Evolutionary conservation across 2,797 vertebrate genomes (phyloP).

Genomic region (Leuciscus waleckii): DNA sequence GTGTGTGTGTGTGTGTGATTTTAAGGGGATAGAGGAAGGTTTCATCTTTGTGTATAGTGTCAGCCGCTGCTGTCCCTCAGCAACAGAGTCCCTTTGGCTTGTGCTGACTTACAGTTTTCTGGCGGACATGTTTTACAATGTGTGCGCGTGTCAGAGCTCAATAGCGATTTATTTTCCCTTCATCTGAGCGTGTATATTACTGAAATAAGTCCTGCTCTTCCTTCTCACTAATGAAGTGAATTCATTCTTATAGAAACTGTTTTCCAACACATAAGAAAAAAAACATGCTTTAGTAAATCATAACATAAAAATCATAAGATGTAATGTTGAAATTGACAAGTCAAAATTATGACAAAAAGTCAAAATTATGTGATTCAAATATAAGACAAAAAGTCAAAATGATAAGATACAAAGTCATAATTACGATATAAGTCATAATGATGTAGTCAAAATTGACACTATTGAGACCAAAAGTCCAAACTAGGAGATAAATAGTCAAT

Average conservation of each 20-base stretch:
- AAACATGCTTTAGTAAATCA: neutral
- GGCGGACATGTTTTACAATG: neutral
- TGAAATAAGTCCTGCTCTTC: constrained; percentile 11
- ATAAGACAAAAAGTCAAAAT: neutral
- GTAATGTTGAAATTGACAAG: neutral
- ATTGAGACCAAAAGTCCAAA: neutral
- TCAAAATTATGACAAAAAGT: neutral
- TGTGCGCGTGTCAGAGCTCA: constrained; percentile 10
- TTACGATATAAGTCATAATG: neutral
- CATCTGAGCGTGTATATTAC: neutral
- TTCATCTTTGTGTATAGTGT: constrained; percentile 26
- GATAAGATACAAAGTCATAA: neutral
- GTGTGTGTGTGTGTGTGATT: constrained; percentile 22
- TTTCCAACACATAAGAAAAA: neutral
- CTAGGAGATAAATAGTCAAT: neutral
- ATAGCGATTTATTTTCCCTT: neutral
- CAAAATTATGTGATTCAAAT: neutral
- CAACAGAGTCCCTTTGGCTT: constrained; percentile 44
- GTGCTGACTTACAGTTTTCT: constrained; percentile 1
- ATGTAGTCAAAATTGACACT: neutral
- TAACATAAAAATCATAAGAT: neutral
- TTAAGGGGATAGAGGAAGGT: constrained; percentile 20
- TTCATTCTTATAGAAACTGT: neutral
- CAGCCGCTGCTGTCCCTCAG: constrained; percentile 40
- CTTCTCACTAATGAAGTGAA: constrained; percentile 11